A percentile compares a stretch with the other conserved stretches of the same genome.
These are phyloP conservation scores for Melanotaenia boesemani DNA, from an alignment of 2,797 vertebrate species.

Conservation along the genomic window DNA sequence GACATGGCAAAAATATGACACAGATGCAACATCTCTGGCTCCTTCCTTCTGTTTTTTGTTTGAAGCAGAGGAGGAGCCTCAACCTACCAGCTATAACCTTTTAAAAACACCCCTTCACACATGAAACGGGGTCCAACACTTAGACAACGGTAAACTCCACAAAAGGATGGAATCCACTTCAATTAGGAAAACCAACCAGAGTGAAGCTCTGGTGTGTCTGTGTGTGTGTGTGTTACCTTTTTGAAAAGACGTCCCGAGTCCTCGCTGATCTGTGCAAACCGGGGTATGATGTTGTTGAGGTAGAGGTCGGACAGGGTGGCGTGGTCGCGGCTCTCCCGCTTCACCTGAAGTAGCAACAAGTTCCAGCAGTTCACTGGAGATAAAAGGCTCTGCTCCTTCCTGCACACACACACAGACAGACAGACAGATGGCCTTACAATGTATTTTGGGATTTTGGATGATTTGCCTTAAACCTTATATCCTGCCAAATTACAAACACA, in stretches of 20 bases:
- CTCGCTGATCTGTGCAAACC: constrained; percentile 97
- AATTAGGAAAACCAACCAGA: background rate
- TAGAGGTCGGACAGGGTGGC: constrained; percentile 99
- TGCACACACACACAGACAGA: constrained; percentile 50
- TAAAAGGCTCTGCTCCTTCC: constrained; percentile 95
- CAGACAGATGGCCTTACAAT: constrained; percentile 1
- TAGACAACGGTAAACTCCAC: background rate
- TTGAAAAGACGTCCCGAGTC: constrained; percentile 94
- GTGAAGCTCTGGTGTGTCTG: background rate
- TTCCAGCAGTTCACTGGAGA: constrained; percentile 99
- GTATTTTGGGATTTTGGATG: background rate
- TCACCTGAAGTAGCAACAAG: constrained; percentile 95
- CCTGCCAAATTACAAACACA: constrained; percentile 3
- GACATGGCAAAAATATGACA: constrained; percentile 15
- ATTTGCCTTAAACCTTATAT: background rate
- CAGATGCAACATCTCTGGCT: constrained; percentile 7
- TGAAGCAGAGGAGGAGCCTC: constrained; percentile 1
- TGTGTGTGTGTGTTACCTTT: constrained; percentile 59
- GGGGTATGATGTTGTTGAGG: constrained; percentile 99
- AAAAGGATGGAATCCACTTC: background rate
- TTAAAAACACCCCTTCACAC: background rate
- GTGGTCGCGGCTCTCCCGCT: constrained; percentile 96
- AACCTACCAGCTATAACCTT: background rate
- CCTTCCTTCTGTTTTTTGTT: background rate
- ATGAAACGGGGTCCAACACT: background rate